phyloP scores from a whole-genome alignment of 2,888 invertebrate genomes.

The Mimachlamys varia region DNA sequence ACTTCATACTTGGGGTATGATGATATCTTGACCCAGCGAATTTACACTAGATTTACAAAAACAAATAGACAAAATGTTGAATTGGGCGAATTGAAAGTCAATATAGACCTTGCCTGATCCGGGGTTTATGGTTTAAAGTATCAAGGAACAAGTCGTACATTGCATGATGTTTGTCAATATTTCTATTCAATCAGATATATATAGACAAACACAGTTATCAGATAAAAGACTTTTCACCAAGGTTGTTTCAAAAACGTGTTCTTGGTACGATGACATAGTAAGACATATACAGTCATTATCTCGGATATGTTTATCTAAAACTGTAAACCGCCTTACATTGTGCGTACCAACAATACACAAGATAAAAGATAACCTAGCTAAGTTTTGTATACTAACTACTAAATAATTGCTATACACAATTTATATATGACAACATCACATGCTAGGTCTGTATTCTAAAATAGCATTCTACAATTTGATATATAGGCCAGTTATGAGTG shows the following conservation, averaged over 20 bases:
- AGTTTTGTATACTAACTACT: background rate
- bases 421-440: background rate
- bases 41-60: too few relatives aligned
- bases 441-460: background rate
- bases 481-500: background rate
- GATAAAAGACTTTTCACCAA: background rate
- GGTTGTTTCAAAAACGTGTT: too few relatives aligned
- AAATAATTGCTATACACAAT: background rate
- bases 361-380: background rate
- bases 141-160: background rate
- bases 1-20: too few relatives aligned
- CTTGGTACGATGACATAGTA: too few relatives aligned
- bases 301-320: background rate
- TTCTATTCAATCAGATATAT: background rate
- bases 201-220: background rate
- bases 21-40: too few relatives aligned
- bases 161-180: background rate
- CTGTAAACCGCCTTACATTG: background rate
- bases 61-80: too few relatives aligned
- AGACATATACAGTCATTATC: background rate
- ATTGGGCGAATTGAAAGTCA: background rate
- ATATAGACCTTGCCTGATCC: background rate
- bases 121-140: background rate
- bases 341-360: background rate
- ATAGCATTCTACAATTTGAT: background rate